A percentile compares a stretch with the other conserved stretches of the same genome.
Evolutionary conservation across 2,797 vertebrate species (phyloP).

Genomic region (Cyprinella venusta): DNA sequence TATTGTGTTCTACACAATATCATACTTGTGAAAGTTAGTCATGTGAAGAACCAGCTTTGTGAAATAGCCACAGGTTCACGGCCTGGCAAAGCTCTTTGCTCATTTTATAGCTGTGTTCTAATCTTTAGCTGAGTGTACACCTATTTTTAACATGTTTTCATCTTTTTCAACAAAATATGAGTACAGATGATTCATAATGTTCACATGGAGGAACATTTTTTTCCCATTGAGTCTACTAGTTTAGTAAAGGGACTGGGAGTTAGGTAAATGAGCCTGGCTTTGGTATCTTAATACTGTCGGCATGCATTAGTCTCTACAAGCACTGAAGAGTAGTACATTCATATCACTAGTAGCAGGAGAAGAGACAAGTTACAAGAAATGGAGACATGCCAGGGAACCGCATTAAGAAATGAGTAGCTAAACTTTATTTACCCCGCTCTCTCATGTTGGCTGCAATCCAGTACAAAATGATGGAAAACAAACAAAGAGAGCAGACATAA

Average conservation of each 20-base stretch:
- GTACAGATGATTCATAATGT: constrained; percentile 72
- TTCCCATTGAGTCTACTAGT: constrained; percentile 69
- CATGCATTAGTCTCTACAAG: constrained; percentile 76
- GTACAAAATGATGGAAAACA: constrained; percentile 82
- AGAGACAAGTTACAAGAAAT: constrained; percentile 71
- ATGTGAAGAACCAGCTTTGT: constrained; percentile 74
- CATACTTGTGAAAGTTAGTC: constrained; percentile 76
- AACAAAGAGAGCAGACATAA: constrained; percentile 77
- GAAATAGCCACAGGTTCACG: constrained; percentile 73
- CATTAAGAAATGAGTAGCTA: constrained; percentile 68
- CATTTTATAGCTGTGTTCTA: constrained; percentile 69
- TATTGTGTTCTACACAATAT: constrained; percentile 47
- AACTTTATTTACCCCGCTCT: constrained; percentile 92
- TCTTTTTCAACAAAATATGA: constrained; percentile 62
- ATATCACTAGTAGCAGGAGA: constrained; percentile 51
- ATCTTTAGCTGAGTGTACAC: constrained; percentile 66
- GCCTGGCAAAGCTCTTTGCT: constrained; percentile 70
- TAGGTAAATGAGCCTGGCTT: constrained; percentile 52
- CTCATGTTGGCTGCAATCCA: constrained; percentile 91
- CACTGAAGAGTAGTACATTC: constrained; percentile 56
- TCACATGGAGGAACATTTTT: constrained; percentile 60
- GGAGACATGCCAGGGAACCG: constrained; percentile 67
- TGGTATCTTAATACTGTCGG: constrained; percentile 54
- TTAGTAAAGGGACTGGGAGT: constrained; percentile 53
- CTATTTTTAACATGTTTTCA: constrained; percentile 62